Evolutionary conservation across 2,113 vertebrate species (phyloP).

Genomic region (Ploceus nigricollis): DNA sequence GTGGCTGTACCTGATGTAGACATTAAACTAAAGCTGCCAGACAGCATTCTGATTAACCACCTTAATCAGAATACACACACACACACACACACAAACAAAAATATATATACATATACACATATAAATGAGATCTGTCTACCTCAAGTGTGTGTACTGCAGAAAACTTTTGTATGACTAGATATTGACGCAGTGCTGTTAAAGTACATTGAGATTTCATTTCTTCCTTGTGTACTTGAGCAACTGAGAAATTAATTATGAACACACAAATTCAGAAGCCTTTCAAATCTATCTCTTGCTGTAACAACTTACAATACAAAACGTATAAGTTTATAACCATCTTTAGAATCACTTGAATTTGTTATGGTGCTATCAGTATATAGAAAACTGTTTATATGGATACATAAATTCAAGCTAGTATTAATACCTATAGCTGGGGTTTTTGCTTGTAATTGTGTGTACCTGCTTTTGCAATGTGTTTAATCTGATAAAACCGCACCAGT

Average conservation of each 20-base stretch:
- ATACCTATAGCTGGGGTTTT: neutral
- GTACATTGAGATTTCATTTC: neutral
- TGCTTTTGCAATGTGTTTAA: slow-evolving; percentile 51
- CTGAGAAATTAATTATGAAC: neutral
- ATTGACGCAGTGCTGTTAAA: neutral
- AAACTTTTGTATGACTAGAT: neutral
- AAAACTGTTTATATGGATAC: neutral
- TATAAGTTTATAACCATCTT: slow-evolving; percentile 55
- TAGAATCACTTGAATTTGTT: slow-evolving; percentile 71
- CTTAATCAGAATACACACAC: neutral
- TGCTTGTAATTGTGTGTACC: slow-evolving; percentile 6
- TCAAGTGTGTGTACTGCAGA: slow-evolving; percentile 60
- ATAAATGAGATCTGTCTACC: slow-evolving; percentile 69
- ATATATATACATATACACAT: neutral
- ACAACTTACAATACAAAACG: neutral
- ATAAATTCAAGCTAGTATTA: slow-evolving; percentile 16
- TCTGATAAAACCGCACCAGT: slow-evolving; percentile 50
- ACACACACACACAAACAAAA: neutral
- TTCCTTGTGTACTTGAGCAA: slow-evolving; percentile 15
- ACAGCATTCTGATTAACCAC: neutral
- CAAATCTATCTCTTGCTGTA: slow-evolving; percentile 10
- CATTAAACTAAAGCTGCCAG: neutral
- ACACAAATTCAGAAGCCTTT: slow-evolving; percentile 5
- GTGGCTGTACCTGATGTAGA: neutral
- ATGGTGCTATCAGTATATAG: slow-evolving; percentile 72